These are phyloP conservation scores for Ptiloglossa arizonensis DNA, from an alignment of 1,140 invertebrate genomes.

Conservation along the genomic window DNA sequence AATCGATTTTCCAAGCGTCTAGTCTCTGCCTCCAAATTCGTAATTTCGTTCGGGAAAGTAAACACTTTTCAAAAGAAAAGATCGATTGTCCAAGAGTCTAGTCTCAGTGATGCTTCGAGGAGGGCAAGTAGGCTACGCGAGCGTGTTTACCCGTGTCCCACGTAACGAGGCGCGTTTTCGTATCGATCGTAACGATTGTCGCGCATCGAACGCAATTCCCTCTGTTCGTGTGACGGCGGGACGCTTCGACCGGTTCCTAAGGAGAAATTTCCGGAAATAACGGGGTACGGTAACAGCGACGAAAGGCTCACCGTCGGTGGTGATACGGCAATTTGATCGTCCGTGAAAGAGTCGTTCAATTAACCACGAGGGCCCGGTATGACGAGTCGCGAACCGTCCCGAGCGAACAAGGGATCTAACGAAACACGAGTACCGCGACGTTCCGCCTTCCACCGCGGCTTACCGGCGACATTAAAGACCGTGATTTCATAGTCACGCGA, in stretches of 20 bases:
- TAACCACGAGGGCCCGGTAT: constrained; percentile 32
- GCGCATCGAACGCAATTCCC: too few species aligned
- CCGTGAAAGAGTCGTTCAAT: constrained; percentile 59
- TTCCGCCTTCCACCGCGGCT: background rate
- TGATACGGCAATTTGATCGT: constrained; percentile 33
- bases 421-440: constrained; percentile 37
- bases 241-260: background rate
- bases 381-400: constrained; percentile 33
- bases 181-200: too few species aligned
- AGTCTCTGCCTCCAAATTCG: too few species aligned
- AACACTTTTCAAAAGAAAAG: too few species aligned
- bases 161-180: too few species aligned
- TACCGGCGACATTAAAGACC: constrained; percentile 33
- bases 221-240: too few species aligned
- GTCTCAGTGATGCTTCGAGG: too few species aligned
- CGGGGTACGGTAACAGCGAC: constrained; percentile 4
- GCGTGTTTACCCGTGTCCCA: too few species aligned
- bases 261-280: background rate
- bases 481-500: constrained; percentile 41
- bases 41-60: too few species aligned
- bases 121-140: too few species aligned
- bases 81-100: too few species aligned
- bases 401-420: constrained; percentile 36
- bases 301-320: constrained; percentile 13
- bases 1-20: too few species aligned